phyloP scores from a whole-genome alignment of 2,797 vertebrate species.

The Manis pentadactyla region DNA sequence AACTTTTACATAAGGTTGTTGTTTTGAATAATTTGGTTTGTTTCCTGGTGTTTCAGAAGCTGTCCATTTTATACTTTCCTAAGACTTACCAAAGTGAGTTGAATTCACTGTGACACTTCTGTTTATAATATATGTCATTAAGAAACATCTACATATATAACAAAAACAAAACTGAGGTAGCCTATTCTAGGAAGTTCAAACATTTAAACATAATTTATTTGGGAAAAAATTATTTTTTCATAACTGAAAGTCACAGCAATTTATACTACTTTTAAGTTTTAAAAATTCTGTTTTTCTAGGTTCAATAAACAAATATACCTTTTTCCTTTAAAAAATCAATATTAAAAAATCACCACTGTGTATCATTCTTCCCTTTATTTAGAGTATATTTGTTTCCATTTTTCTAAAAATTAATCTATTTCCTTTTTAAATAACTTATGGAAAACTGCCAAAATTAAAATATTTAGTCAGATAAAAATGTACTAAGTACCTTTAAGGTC shows the following conservation, averaged over 20 bases:
- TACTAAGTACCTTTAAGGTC: not conserved
- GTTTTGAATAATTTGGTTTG: conserved; percentile 61
- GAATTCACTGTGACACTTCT: conserved; percentile 39
- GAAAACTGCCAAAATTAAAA: conserved; percentile 51
- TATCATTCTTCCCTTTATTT: not conserved
- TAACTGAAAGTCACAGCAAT: not conserved
- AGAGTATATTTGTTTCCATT: conserved; percentile 36
- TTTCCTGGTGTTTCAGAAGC: conserved; percentile 43
- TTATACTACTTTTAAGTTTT: conserved; percentile 18
- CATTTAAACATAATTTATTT: conserved; percentile 41
- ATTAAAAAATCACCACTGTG: not conserved
- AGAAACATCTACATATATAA: conserved; percentile 49
- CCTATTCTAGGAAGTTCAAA: conserved; percentile 24
- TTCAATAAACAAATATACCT: not conserved
- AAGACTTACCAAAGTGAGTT: conserved; percentile 59
- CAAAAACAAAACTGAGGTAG: conserved; percentile 52
- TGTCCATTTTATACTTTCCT: conserved; percentile 21
- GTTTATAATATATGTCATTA: conserved; percentile 48
- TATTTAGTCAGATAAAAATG: conserved; percentile 28
- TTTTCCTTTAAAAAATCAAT: conserved; percentile 43
- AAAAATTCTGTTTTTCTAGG: not conserved
- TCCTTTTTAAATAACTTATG: conserved; percentile 14
- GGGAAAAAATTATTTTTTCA: not conserved
- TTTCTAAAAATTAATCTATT: conserved; percentile 63
- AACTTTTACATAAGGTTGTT: conserved; percentile 42